Evolutionary conservation across 2,888 invertebrate genomes (phyloP), one percentile per base, ranked within the genome.

Genomic region (Carabus problematicus): DNA sequence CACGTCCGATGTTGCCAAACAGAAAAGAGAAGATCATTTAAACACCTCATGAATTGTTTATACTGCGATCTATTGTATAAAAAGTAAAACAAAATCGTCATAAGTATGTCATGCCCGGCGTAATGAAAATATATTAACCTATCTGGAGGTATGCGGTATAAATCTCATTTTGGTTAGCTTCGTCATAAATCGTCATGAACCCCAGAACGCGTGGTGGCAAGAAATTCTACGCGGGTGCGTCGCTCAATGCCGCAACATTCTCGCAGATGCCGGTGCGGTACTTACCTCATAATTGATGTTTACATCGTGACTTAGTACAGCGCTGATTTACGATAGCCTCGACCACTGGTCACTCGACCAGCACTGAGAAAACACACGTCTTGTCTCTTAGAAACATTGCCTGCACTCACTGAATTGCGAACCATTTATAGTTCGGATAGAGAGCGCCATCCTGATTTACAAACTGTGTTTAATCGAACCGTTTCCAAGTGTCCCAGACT

Each of bases 231-330:
- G 52, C 18, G 9, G 52, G 52, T 19, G 12, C 6, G 8, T 56
- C 40, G 41, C 12, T 29, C 9, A 41, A 8, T 39, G 42, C 42
- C 40, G 58, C 18, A 8, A 18, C 12, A 16, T 14, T 18, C 42
- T 16, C 58, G 42, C 12, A 29, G n/a, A 29, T 12, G 41, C 39
- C 58, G 41, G 41, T 16, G n/a, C 12, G 40, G 58, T 58, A 41
- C 40, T 58, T 40, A 16, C 40, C 58, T 58, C n/a, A 58, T 58
- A 58, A 58, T 58, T 58, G 12, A 58, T 58, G 58, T 58, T 58
- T 58, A 58, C 58, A 58, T 58, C 58, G 58, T 58, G 58, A 58
- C 58, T 58, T 58, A 58, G 58, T 58, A 16, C 16, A 42, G 40
- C 16, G 39, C 41, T 41, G 58, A 58, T 58, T 58, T 58, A 58